Base-by-base conservation (phyloP, 2,888 invertebrate species). In the Camponotus fellah region DNA sequence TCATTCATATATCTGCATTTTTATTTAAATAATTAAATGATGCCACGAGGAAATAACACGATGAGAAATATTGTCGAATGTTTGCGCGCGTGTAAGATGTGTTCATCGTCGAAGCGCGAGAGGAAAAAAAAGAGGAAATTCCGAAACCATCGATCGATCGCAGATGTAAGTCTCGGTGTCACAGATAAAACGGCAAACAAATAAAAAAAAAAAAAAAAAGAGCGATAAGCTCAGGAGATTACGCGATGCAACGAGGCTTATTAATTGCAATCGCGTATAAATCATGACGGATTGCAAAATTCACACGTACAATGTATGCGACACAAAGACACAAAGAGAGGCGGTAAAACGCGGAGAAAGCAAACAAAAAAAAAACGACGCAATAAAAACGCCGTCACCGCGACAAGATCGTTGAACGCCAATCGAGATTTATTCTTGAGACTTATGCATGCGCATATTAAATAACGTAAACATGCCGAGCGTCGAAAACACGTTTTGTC, bases 221-320 rank as follows among this genome's bases (percentile, higher is more conserved):
- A 6, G 34, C 37, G 79, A 72, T 58, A 80, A 66, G 62, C 40
- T 68, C 43, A 58, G 32, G 32, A 34, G 60, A 62, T 43, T 14
- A 32, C n/a, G 69, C 69, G 49, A 60, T 66, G 80, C 75, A 64
- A 26, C 68, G 43, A 12, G 34, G 26, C 21, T 65, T 69, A 37
- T 76, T 76, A 76, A 82, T 58, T 82, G 76, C 83, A 69, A 46
- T 76, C 60, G 43, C 21, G 79, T 79, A 49, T 43, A 66, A 74
- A 75, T 81, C 40, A 68, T 60, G 74, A 37, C 46, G 40, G 58
- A 3, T 68, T 68, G 79, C 79, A 53, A 76, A 76, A 65, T 65
- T 53, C 53, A 17, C 17, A 49, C 17, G n/a, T 75, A 32, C 46
- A n/a, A 14, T 14, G 26, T 40, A 37, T 6, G 26, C 21, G 26